A percentile compares a stretch with the other conserved stretches of the same genome.
phyloP scores from a whole-genome alignment of 2,888 invertebrate species.

The Mystacides longicornis region DNA sequence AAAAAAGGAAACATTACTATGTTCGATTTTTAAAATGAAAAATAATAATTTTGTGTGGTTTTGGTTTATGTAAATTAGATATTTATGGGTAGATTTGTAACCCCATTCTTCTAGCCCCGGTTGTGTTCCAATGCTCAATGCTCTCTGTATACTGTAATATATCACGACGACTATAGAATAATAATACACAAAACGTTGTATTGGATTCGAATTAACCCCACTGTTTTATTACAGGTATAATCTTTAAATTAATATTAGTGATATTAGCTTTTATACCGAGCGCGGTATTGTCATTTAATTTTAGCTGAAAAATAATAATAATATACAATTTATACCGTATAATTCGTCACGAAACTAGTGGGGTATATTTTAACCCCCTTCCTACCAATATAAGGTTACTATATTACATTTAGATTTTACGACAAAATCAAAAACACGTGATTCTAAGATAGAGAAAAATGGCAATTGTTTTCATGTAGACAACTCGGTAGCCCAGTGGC shows the following conservation, averaged over 20 bases:
- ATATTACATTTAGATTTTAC: no score
- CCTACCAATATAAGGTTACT: no score
- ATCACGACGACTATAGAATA: no score
- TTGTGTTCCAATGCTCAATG: no score
- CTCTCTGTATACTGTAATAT: no score
- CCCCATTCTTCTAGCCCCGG: no score
- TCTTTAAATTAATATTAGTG: background rate
- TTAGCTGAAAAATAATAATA: background rate
- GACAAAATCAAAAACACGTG: no score
- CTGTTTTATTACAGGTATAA: background rate
- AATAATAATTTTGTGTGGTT: background rate
- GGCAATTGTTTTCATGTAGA: no score
- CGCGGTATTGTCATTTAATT: background rate
- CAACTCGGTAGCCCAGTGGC: no score
- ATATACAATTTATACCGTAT: background rate
- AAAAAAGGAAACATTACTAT: background rate
- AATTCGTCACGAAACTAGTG: background rate
- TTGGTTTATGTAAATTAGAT: conserved; percentile 1
- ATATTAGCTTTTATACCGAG: background rate
- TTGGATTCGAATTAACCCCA: background rate
- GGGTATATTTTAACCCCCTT: background rate
- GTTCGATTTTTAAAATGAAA: conserved; percentile 1
- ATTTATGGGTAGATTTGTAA: no score
- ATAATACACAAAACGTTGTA: no score
- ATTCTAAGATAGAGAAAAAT: no score